phyloP scores from a whole-genome alignment of 2,113 vertebrate genomes.

The Otocyon megalotis region DNA sequence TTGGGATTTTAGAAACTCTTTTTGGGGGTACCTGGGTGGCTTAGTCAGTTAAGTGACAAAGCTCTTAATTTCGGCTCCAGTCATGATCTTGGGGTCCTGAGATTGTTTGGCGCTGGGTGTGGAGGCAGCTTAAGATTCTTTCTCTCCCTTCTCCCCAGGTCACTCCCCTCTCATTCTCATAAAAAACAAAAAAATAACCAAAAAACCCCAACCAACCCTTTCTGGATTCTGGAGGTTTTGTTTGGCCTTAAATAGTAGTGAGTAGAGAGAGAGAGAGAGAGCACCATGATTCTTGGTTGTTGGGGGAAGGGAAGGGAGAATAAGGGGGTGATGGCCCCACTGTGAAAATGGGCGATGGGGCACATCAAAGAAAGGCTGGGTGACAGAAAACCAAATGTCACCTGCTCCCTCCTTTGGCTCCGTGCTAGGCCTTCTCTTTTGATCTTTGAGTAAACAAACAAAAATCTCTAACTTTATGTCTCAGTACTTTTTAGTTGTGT shows the following conservation, averaged over 20 bases:
- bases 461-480: neutral
- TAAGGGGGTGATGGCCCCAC: neutral
- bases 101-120: too few relatives aligned
- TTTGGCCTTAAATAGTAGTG: neutral
- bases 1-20: neutral
- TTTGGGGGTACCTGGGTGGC: neutral
- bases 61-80: neutral
- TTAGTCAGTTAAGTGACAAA: neutral
- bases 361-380: neutral
- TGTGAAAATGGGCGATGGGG: neutral
- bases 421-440: neutral
- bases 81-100: neutral
- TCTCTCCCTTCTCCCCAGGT: too few relatives aligned
- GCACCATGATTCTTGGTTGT: neutral
- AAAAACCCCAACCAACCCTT: neutral
- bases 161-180: too few relatives aligned
- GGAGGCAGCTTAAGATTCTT: too few relatives aligned
- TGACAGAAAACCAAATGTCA: neutral
- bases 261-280: neutral
- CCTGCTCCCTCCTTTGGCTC: neutral
- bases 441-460: neutral
- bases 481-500: neutral
- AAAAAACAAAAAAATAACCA: too few relatives aligned
- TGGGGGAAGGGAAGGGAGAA: neutral
- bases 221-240: neutral